These are phyloP conservation scores for Mus spretus DNA, from an alignment of 2,797 vertebrate species.

Conservation along the genomic window DNA sequence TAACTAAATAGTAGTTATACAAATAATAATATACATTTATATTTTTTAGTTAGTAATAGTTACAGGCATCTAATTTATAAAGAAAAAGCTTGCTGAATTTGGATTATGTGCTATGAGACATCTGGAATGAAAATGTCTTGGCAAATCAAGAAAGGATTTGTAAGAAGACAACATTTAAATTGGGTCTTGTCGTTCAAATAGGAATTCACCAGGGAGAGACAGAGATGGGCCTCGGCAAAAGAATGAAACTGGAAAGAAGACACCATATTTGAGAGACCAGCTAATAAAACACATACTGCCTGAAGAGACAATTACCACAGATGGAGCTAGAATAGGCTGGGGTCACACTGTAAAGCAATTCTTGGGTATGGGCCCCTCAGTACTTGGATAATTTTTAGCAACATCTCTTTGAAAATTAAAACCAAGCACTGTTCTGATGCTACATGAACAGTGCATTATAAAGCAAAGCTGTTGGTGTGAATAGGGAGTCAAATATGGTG, in stretches of 20 bases:
- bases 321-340: background rate
- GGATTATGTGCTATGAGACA: background rate
- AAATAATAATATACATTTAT: background rate
- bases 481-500: background rate
- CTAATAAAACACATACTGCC: background rate
- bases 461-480: background rate
- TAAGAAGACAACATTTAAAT: background rate
- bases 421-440: background rate
- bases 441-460: background rate
- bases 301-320: background rate
- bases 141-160: slow-evolving; percentile 27
- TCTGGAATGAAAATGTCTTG: background rate
- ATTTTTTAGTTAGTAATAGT: too few species aligned
- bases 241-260: slow-evolving; percentile 19
- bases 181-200: slow-evolving; percentile 22
- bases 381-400: background rate
- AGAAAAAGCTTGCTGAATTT: background rate
- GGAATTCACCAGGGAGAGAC: slow-evolving; percentile 20
- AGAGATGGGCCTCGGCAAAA: background rate
- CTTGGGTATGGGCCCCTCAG: background rate
- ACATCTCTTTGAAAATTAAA: slow-evolving; percentile 34
- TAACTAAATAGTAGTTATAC: background rate
- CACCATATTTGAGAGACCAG: background rate
- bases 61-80: background rate
- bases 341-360: background rate